Evolutionary conservation across 2,113 vertebrate species (phyloP), one percentile per base, ranked within the genome.

Genomic region (Polyodon spathula): DNA sequence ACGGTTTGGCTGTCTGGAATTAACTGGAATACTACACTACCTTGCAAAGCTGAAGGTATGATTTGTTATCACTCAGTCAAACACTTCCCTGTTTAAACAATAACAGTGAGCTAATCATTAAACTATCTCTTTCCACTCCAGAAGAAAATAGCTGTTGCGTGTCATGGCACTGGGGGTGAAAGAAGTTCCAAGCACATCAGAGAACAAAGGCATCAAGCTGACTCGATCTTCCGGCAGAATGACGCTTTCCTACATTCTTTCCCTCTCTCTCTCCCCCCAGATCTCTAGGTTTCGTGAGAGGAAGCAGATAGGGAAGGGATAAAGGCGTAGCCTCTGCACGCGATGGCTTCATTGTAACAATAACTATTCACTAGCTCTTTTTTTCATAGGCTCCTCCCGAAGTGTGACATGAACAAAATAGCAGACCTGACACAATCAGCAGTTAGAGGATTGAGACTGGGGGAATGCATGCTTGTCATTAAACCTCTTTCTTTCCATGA

Each of bases 231-330:
- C 27, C 27, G 1, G 27, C 27, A 27, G 27, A 27, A 27, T 27
- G 27, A 27, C 3, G 1, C 27, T 27, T 27, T 27, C 27, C 27
- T 27, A 27, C 27, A 27, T 27, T 27, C 27, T 27, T 3, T 27
- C 27, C 27, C 27, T 27, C 27, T 27, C 27, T 27, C 27, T 27
- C 27, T 27, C 27, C 27, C 27, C 3, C 27, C 27, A 27, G 27
- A 63, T 69, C 37, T 5, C 67, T 15, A 10, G 2, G 71, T 82
- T 71, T 76, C 77, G 76, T 86, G 84, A 78, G 74, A 85, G 83
- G 75, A 69, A 59, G 51, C 64, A 40, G 75, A 61, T 69, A 68
- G 27, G 27, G 56, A 52, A 48, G 56, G 51, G 51, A 55, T 15
- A 17, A 17, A 43, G 16, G 56, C 16, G 39, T 40, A 62, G 54